Evolutionary conservation across 2,888 invertebrate genomes (phyloP).

Genomic region (Phrixothrix hirtus): DNA sequence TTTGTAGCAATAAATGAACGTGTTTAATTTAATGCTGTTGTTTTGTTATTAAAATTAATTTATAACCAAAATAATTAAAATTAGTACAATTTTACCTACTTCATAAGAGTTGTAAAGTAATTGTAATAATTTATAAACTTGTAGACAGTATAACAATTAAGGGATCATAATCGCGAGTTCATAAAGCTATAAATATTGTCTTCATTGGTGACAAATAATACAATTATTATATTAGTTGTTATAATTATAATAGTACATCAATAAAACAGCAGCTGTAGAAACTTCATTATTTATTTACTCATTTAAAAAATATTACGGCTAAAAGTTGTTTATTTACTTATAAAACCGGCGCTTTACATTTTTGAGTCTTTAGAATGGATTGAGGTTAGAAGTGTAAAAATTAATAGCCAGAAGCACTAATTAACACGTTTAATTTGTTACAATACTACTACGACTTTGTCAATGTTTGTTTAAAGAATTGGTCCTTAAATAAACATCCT

Average conservation of each 20-base stretch:
- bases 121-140: conserved; percentile 35
- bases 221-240: conserved; percentile 19
- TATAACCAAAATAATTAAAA: no score
- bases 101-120: conserved; percentile 1
- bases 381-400: not conserved
- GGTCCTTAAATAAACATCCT: not conserved
- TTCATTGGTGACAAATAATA: conserved; percentile 34
- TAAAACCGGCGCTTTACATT: not conserved
- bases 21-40: no score
- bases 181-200: conserved; percentile 38
- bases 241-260: conserved; percentile 14
- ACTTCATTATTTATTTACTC: conserved; percentile 17
- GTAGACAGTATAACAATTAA: conserved; percentile 38
- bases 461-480: not conserved
- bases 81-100: not conserved
- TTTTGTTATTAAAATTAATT: no score
- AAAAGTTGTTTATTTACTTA: not conserved
- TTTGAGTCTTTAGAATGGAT: no score
- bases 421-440: no score
- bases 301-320: conserved; percentile 11
- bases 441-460: not conserved
- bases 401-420: not conserved
- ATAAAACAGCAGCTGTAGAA: conserved; percentile 13
- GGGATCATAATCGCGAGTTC: conserved; percentile 36
- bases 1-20: no score